A percentile compares a stretch with the other conserved stretches of the same genome.
Conservation (phyloP, 2,797 vertebrate genomes). For the Xiphophorus birchmanni region DNA sequence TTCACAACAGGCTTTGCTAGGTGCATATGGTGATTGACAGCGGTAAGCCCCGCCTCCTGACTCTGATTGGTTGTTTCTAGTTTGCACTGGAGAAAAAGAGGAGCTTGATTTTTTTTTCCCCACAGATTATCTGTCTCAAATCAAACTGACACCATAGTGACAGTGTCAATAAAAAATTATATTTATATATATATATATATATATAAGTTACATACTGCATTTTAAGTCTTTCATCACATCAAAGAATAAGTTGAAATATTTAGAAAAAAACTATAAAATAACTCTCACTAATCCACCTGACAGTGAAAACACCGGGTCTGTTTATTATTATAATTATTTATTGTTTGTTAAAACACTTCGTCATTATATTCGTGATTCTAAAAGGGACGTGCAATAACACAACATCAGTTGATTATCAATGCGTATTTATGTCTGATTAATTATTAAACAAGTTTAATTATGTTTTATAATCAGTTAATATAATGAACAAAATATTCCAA, state of each 20-base stretch:
- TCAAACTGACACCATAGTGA: too few species aligned
- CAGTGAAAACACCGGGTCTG: background rate
- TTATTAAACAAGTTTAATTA: background rate
- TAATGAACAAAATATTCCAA: background rate
- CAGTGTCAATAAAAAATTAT: too few species aligned
- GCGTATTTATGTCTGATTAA: background rate
- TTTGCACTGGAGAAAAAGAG: too few species aligned
- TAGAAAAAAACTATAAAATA: background rate
- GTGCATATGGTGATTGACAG: too few species aligned
- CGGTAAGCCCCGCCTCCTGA: too few species aligned
- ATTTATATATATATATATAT: too few species aligned
- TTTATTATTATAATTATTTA: background rate
- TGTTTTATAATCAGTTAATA: background rate
- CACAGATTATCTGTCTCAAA: too few species aligned
- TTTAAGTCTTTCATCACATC: too few species aligned
- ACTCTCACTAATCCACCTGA: background rate
- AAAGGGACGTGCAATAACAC: slow-evolving; percentile 8
- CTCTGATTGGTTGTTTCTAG: too few species aligned
- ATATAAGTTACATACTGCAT: too few species aligned
- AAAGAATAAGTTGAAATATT: background rate
- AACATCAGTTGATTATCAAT: background rate
- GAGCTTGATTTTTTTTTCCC: too few species aligned
- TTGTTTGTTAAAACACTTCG: background rate
- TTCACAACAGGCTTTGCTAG: too few species aligned
- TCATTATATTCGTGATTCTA: background rate